Evolutionary conservation across 2,888 invertebrate species (phyloP).

Genomic region (Rhyacophila evoluta): DNA sequence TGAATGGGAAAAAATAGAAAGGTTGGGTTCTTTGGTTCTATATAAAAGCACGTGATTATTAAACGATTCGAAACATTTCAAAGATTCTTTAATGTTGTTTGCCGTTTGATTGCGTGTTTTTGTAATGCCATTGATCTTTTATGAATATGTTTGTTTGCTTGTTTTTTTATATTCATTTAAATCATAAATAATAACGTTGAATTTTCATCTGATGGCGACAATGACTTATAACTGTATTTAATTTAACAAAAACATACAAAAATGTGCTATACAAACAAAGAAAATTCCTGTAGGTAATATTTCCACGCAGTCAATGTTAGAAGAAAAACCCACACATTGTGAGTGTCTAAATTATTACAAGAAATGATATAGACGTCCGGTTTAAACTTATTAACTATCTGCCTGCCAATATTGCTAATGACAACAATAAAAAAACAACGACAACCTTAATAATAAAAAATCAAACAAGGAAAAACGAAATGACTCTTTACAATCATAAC

Average conservation of each 20-base stretch:
- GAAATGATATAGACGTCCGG: slow-evolving; percentile 4
- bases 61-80: too few relatives aligned
- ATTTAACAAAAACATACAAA: background rate
- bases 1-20: too few relatives aligned
- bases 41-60: too few relatives aligned
- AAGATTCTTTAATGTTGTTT: too few relatives aligned
- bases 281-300: slow-evolving; percentile 6
- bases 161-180: too few relatives aligned
- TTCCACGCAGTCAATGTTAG: background rate
- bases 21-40: too few relatives aligned
- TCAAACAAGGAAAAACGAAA: slow-evolving; percentile 17
- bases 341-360: background rate
- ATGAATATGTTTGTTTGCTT: too few relatives aligned
- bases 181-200: too few relatives aligned
- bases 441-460: background rate
- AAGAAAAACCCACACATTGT: slow-evolving; percentile 7
- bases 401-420: slow-evolving; percentile 1
- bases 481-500: background rate
- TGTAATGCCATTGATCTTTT: too few relatives aligned
- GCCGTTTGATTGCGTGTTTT: too few relatives aligned
- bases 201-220: background rate
- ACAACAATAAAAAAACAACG: background rate
- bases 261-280: background rate
- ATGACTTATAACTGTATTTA: slow-evolving; percentile 7
- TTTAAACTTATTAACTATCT: slow-evolving; percentile 8